These are phyloP conservation scores for Pangasius sanitwongsei DNA, from an alignment of 2,797 vertebrate species.

Conservation along the genomic window DNA sequence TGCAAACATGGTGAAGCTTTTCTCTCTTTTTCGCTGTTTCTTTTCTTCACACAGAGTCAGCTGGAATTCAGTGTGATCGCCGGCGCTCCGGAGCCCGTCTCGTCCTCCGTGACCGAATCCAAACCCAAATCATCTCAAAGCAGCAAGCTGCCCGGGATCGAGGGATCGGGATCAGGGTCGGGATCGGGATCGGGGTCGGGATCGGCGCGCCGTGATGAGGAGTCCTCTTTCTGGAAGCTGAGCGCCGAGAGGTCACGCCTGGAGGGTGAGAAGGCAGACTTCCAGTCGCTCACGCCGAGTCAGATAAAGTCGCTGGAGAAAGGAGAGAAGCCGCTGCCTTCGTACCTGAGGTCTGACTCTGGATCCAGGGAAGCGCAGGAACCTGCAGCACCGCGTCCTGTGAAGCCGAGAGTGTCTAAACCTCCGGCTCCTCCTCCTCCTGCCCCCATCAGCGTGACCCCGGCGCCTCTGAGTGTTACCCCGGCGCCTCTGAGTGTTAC, in stretches of 20 bases:
- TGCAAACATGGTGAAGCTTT: background rate
- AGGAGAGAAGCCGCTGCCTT: constrained; percentile 88
- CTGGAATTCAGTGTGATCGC: constrained; percentile 89
- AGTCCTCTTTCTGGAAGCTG: constrained; percentile 97
- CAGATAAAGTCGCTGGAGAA: constrained; percentile 98
- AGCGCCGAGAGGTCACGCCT: constrained; percentile 88
- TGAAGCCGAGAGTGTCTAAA: constrained; percentile 73
- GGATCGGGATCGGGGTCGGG: constrained; percentile 46
- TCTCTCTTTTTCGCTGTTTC: background rate
- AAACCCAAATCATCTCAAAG: constrained; percentile 73
- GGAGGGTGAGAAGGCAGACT: constrained; percentile 87
- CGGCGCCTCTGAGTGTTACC: constrained; percentile 43
- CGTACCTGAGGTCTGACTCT: constrained; percentile 80
- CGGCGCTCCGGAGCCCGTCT: constrained; percentile 74
- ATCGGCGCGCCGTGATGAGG: constrained; percentile 80
- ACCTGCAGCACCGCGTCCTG: constrained; percentile 59
- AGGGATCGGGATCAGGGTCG: constrained; percentile 60
- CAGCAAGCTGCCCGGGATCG: constrained; percentile 75
- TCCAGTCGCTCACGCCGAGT: constrained; percentile 92
- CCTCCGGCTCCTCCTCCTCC: constrained; percentile 74
- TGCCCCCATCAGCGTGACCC: constrained; percentile 60
- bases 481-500: constrained; percentile 6
- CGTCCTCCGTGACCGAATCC: constrained; percentile 71
- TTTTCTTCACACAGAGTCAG: constrained; percentile 82
- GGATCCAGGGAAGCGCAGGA: constrained; percentile 56